Base-by-base conservation (phyloP, 2,888 invertebrate genomes). In the Dynastes grantii region DNA sequence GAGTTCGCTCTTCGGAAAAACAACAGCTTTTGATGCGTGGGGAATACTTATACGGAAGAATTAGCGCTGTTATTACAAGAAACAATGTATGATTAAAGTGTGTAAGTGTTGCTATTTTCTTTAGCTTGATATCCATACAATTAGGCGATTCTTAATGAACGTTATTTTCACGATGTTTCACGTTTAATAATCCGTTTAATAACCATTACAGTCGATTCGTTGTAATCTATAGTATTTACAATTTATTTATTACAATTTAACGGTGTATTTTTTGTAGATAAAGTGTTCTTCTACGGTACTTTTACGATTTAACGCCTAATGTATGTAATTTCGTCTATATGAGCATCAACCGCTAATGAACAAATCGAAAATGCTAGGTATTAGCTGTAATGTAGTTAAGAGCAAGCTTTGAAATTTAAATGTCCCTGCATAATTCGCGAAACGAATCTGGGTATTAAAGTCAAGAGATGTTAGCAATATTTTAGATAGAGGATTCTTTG, bases 41-140 rank as follows among this genome's bases (percentile, higher is more conserved):
- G 32, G 32, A 53, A 29, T 53, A 8, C 32, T 13, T 51, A 29
- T 13, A 70, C 32, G 27, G n/a, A 27, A 53, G 51, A 70, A 53
- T 8, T 29, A 70, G 3, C 55, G 8, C 9, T 61, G 13, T 64
- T 16, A 37, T 64, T 64, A 64, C 8, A 32, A 3, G 32, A 70
- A 8, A 53, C 32, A 55, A 70, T 32, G 32, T 70, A 53, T 53
- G 16, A 53, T 70, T 70, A 70, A 55, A 16, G 5, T 9, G 22
- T 27, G 9, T 55, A 55, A 5, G 3, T 32, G 22, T 45, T 45
- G 9, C 45, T 45, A 45, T 1, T 45, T 45, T 45, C 45, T 45
- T 11, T 45, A 8, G 11, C 11, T 45, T 45, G 0, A 45, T 45
- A 45, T 45, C 45, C 11, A 11, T 8, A 2, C 45, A 45, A 45